A percentile compares a stretch with the other conserved stretches of the same genome.
Evolutionary conservation across 2,113 vertebrate genomes (phyloP).

Genomic region (Nibea coibor): DNA sequence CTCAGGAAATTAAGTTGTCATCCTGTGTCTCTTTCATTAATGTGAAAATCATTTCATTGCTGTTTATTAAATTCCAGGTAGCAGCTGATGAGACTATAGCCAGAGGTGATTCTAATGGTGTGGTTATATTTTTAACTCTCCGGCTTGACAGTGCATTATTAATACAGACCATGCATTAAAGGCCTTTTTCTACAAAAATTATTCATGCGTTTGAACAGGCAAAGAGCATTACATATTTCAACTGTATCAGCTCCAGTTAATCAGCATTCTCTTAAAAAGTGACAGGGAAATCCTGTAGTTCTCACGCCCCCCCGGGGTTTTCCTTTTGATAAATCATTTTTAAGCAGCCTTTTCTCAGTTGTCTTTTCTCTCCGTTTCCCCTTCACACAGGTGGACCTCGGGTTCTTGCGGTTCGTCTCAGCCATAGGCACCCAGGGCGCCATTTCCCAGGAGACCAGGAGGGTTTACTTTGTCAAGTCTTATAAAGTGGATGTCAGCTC

Average conservation of each 20-base stretch:
- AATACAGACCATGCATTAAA: conserved; percentile 35
- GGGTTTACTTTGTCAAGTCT: conserved; percentile 90
- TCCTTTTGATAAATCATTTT: background rate
- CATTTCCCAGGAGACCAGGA: conserved; percentile 94
- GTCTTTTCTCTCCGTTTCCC: conserved; percentile 2
- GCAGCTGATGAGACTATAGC: conserved; percentile 62
- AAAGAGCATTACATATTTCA: background rate
- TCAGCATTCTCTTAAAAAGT: background rate
- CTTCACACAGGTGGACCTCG: conserved; percentile 90
- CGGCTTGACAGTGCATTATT: conserved; percentile 55
- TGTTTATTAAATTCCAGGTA: conserved; percentile 80
- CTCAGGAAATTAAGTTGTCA: conserved; percentile 84
- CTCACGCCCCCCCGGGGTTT: background rate
- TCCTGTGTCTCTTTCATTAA: conserved; percentile 79
- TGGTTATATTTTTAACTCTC: conserved; percentile 54
- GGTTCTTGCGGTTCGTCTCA: conserved; percentile 92
- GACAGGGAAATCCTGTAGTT: background rate
- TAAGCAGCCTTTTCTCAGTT: background rate
- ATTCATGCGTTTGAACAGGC: conserved; percentile 33
- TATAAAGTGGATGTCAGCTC: conserved; percentile 97
- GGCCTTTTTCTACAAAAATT: conserved; percentile 14
- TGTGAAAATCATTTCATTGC: conserved; percentile 72
- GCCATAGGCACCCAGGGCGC: conserved; percentile 96
- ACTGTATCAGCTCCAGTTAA: background rate
- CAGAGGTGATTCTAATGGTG: conserved; percentile 58